Evolutionary conservation across 1,140 invertebrate genomes (phyloP).

Genomic region (Brachionus asplanchnoidis): DNA sequence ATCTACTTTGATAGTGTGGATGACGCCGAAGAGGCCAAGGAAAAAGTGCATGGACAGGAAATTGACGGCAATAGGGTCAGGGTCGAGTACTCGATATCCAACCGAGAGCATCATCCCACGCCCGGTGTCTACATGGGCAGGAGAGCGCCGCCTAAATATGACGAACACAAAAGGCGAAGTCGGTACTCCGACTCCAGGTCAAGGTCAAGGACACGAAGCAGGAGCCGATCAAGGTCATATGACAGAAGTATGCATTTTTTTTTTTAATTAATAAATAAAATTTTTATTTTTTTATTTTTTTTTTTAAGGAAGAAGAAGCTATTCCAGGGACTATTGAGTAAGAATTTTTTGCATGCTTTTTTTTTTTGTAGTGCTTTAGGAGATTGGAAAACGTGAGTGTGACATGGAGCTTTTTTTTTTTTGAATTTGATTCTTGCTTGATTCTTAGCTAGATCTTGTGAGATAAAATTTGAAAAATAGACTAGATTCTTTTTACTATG

Average conservation of each 20-base stretch:
- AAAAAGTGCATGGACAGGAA: conserved; percentile 84
- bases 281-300: not conserved
- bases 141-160: conserved; percentile 42
- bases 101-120: conserved; percentile 90
- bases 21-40: conserved; percentile 88
- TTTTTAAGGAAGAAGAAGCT: conserved; percentile 25
- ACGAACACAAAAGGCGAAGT: not conserved
- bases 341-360: not conserved
- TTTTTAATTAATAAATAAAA: not conserved
- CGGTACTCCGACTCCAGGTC: not conserved
- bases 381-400: not conserved
- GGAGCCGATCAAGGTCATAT: conserved; percentile 2
- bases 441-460: no score
- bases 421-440: no score
- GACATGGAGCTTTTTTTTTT: no score
- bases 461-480: no score
- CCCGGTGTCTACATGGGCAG: conserved; percentile 96
- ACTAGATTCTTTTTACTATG: no score
- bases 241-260: not conserved
- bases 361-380: not conserved
- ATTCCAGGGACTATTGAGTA: conserved; percentile 22
- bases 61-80: conserved; percentile 86
- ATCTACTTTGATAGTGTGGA: conserved; percentile 84
- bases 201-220: not conserved
- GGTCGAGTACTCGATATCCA: conserved; percentile 94